Percentiles rank a stretch among this genome's conserved stretches.
These are phyloP conservation scores for Diplodus puntazzo DNA, from an alignment of 2,797 vertebrate species.

Conservation along the genomic window DNA sequence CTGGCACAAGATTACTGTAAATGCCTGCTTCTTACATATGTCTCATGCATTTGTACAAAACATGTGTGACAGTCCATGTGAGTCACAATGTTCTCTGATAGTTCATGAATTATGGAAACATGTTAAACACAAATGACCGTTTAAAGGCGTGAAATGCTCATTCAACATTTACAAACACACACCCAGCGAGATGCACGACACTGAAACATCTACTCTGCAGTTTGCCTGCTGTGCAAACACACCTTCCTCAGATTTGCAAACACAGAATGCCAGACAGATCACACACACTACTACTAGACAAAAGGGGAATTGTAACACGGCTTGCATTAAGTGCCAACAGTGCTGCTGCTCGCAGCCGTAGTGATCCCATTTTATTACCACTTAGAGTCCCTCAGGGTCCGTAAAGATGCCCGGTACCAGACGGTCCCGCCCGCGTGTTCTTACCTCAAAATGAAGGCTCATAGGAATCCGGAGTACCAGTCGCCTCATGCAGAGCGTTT, in stretches of 20 bases:
- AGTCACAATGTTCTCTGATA: too few species aligned
- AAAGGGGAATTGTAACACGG: constrained; percentile 37
- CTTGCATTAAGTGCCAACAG: constrained; percentile 55
- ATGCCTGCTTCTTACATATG: not conserved
- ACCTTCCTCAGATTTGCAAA: constrained; percentile 22
- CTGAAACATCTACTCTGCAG: constrained; percentile 1
- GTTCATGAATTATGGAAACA: not conserved
- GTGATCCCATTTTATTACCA: constrained; percentile 59
- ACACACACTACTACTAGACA: constrained; percentile 39
- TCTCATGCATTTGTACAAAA: not conserved
- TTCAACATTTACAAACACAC: not conserved
- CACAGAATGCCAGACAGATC: constrained; percentile 43
- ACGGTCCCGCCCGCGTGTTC: constrained; percentile 56
- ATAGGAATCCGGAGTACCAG: constrained; percentile 62
- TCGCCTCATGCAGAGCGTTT: constrained; percentile 63
- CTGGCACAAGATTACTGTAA: not conserved
- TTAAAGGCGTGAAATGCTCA: not conserved
- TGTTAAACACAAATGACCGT: not conserved
- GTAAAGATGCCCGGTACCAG: constrained; percentile 22
- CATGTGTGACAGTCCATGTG: not conserved
- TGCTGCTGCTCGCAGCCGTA: constrained; percentile 36
- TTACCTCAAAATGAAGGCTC: constrained; percentile 78
- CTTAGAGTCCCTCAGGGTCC: constrained; percentile 41
- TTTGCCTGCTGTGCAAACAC: not conserved
- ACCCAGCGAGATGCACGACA: constrained; percentile 4